Evolutionary conservation across 1,140 invertebrate genomes (phyloP), one percentile per base, ranked within the genome.

Genomic region (Cylas formicarius): DNA sequence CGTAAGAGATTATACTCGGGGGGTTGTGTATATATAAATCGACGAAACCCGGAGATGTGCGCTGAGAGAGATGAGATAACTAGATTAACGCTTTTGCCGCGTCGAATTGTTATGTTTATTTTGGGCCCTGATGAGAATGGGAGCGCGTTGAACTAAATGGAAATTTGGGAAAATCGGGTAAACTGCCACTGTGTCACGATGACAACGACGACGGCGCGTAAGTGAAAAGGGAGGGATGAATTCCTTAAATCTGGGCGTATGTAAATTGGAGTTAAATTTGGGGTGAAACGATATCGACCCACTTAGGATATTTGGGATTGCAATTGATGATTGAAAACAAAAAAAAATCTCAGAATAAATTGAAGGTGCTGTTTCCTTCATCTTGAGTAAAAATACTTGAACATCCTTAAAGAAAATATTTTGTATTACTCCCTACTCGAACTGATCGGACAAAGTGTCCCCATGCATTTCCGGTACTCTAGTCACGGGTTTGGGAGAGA

Each of bases 131-230:
- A 41, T 41, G 38, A 41, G 38, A 46, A 19, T 32, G n/a, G 5
- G 40, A 34, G 26, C 26, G 22, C 44, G 44, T 46, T 38, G 39
- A 46, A 46, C 34, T 35, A 46, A 29, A 46, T 46, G 34, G 44
- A 46, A 46, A 46, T 46, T 46, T 46, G 44, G 44, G 44, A 11
- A 46, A 46, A 46, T 46, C 44, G 44, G 35, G 44, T 46, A 46
- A 46, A 46, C 44, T 38, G 44, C 35, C 44, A 46, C 32, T 28
- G 44, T 46, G 44, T 46, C 44, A 38, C 39, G 34, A 44, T 36
- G 33, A 26, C 26, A 29, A n/a, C n/a, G n/a, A n/a, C n/a, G n/a
- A n/a, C n/a, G n/a, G n/a, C n/a, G n/a, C n/a, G n/a, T n/a, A n/a
- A n/a, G n/a, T n/a, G n/a, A n/a, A 29, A 32, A 31, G 19, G 34